These are phyloP conservation scores for Hippoglossus stenolepis DNA, from an alignment of 2,113 vertebrate genomes.

Conservation along the genomic window DNA sequence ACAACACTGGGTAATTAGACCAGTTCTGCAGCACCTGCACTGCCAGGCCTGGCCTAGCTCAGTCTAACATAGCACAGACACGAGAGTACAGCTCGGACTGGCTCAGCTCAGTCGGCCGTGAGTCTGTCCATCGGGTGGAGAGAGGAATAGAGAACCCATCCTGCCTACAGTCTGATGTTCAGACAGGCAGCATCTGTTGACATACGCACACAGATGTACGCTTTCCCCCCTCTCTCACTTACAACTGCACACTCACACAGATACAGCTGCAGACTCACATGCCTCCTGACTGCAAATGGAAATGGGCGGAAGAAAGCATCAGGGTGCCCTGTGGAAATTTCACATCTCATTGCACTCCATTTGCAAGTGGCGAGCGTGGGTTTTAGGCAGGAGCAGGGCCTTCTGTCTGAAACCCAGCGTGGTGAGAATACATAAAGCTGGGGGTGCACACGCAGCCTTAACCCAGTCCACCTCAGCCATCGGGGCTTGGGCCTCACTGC, in stretches of 20 bases:
- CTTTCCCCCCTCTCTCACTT: slow-evolving; percentile 41
- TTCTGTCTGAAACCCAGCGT: slow-evolving; percentile 61
- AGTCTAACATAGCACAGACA: slow-evolving; percentile 36
- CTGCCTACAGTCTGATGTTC: slow-evolving; percentile 53
- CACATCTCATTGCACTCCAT: slow-evolving; percentile 83
- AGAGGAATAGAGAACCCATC: slow-evolving; percentile 19
- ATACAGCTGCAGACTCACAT: slow-evolving; percentile 69
- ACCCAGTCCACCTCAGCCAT: slow-evolving; percentile 50
- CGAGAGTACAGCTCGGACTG: slow-evolving; percentile 35
- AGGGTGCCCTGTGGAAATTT: slow-evolving; percentile 77
- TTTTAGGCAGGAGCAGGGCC: slow-evolving; percentile 73
- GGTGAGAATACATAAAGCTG: slow-evolving; percentile 70
- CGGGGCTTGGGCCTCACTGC: slow-evolving; percentile 41
- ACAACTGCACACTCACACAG: slow-evolving; percentile 31
- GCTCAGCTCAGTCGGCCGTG: slow-evolving; percentile 53
- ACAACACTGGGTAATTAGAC: slow-evolving; percentile 85
- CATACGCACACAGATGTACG: slow-evolving; percentile 57
- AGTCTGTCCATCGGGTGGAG: slow-evolving; percentile 54
- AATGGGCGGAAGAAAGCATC: slow-evolving; percentile 69
- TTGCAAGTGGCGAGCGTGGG: slow-evolving; percentile 75
- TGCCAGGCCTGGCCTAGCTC: slow-evolving; percentile 50
- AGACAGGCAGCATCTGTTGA: slow-evolving; percentile 74
- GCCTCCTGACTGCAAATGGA: slow-evolving; percentile 73
- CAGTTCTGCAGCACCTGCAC: slow-evolving; percentile 74
- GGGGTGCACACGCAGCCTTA: slow-evolving; percentile 40